Evolutionary conservation across 2,888 invertebrate species (phyloP).

Genomic region (Parnassius mnemosyne): DNA sequence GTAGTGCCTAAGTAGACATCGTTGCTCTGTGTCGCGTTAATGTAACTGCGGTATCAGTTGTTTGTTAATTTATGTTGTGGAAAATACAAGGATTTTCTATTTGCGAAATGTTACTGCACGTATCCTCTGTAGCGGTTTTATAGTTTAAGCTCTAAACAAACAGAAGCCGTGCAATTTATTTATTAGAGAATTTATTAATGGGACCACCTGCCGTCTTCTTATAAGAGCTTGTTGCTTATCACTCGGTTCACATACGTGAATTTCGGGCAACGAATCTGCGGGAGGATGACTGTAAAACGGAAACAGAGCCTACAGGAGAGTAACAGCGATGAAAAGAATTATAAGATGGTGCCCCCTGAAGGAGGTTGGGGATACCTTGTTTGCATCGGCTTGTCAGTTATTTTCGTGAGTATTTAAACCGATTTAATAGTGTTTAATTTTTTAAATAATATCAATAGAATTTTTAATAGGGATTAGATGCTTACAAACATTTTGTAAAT

Average conservation of each 20-base stretch:
- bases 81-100: conserved; percentile 63
- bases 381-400: conserved; percentile 82
- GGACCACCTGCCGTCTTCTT: conserved; percentile 52
- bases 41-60: conserved; percentile 40
- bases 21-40: conserved; percentile 26
- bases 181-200: conserved; percentile 50
- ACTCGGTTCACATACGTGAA: conserved; percentile 31
- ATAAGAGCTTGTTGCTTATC: conserved; percentile 36
- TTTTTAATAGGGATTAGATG: too few relatives aligned
- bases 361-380: conserved; percentile 88
- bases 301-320: conserved; percentile 43
- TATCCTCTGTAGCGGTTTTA: conserved; percentile 60
- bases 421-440: too few relatives aligned
- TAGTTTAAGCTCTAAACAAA: conserved; percentile 56
- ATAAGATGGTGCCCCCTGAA: conserved; percentile 80
- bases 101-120: conserved; percentile 42
- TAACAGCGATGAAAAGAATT: conserved; percentile 55
- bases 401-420: conserved; percentile 80
- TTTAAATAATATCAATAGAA: too few relatives aligned
- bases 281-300: conserved; percentile 52
- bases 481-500: too few relatives aligned
- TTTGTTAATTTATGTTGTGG: conserved; percentile 61
- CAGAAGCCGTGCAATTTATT: conserved; percentile 46
- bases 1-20: conserved; percentile 25
- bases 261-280: conserved; percentile 23